phyloP scores from a whole-genome alignment of 2,888 invertebrate genomes.

The Mesodorylaimus sp. region DNA sequence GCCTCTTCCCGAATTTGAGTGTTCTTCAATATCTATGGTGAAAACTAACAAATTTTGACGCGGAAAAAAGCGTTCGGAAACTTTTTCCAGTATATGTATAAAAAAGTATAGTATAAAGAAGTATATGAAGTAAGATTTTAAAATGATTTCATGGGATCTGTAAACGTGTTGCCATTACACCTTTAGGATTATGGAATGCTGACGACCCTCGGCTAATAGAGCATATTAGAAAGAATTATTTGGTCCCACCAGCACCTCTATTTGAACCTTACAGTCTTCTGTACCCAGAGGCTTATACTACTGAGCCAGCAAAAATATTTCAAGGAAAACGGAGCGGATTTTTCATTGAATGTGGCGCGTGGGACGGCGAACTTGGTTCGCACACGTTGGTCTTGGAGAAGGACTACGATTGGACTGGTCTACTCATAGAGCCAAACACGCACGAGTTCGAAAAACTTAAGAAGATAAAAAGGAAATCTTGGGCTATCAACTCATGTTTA shows the following conservation, averaged over 20 bases:
- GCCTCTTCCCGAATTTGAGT: no score
- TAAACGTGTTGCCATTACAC: no score
- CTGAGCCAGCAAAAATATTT: background rate
- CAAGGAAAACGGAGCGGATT: slow-evolving; percentile 6
- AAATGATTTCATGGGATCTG: no score
- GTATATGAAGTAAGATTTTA: no score
- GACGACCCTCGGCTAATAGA: slow-evolving; percentile 4
- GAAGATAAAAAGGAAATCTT: slow-evolving; percentile 7
- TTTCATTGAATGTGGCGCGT: slow-evolving; percentile 12
- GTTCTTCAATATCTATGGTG: no score
- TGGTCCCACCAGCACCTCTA: slow-evolving; percentile 1
- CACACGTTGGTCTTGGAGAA: slow-evolving; percentile 10
- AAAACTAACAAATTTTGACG: no score
- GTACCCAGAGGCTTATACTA: background rate
- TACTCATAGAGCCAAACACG: slow-evolving; percentile 10
- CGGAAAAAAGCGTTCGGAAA: no score
- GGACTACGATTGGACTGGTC: slow-evolving; percentile 10
- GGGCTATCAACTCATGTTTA: slow-evolving; percentile 8
- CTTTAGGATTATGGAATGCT: no score
- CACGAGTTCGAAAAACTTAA: slow-evolving; percentile 8
- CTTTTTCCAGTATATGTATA: no score
- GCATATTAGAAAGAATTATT: slow-evolving; percentile 1
- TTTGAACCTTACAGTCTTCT: no score
- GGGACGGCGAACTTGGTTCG: slow-evolving; percentile 13
- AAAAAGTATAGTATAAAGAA: no score